Percentiles rank a stretch among this genome's conserved stretches.
Conservation (phyloP, 2,113 vertebrate species). For the Halichoeres trimaculatus region DNA sequence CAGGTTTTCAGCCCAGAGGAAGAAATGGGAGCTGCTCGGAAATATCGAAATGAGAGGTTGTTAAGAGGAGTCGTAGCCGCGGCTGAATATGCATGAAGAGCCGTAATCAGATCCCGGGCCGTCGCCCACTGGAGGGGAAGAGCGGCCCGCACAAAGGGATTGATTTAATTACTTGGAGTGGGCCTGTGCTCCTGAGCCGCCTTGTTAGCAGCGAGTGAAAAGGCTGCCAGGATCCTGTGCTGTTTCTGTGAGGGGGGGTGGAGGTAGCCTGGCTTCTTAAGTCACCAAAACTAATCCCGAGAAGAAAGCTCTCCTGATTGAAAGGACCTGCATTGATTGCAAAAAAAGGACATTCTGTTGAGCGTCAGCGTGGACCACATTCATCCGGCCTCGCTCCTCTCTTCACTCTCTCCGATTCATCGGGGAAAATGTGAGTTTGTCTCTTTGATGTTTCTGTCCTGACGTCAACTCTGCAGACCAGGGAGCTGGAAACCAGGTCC, state of each 20-base stretch:
- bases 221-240: constrained; percentile 91
- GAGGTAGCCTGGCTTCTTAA: constrained; percentile 92
- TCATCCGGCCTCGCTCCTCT: constrained; percentile 25
- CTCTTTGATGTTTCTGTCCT: too few species aligned
- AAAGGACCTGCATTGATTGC: constrained; percentile 86
- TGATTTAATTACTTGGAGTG: constrained; percentile 99
- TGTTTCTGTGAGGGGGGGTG: constrained; percentile 78
- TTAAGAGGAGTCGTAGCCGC: constrained; percentile 87
- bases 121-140: constrained; percentile 93
- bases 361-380: constrained; percentile 86
- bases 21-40: neutral
- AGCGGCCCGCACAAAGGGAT: constrained; percentile 96
- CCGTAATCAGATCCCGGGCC: constrained; percentile 95
- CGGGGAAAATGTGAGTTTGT: too few species aligned
- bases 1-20: constrained; percentile 11
- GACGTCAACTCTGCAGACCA: too few species aligned
- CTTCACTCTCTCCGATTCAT: too few species aligned
- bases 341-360: constrained; percentile 83
- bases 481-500: too few species aligned
- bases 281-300: constrained; percentile 91
- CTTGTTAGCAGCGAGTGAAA: constrained; percentile 94
- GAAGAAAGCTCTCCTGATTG: constrained; percentile 90
- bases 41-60: neutral
- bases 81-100: constrained; percentile 98
- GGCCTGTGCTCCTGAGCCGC: constrained; percentile 90